phyloP scores from a whole-genome alignment of 2,797 vertebrate genomes.

The Atherinosoma microstoma region DNA sequence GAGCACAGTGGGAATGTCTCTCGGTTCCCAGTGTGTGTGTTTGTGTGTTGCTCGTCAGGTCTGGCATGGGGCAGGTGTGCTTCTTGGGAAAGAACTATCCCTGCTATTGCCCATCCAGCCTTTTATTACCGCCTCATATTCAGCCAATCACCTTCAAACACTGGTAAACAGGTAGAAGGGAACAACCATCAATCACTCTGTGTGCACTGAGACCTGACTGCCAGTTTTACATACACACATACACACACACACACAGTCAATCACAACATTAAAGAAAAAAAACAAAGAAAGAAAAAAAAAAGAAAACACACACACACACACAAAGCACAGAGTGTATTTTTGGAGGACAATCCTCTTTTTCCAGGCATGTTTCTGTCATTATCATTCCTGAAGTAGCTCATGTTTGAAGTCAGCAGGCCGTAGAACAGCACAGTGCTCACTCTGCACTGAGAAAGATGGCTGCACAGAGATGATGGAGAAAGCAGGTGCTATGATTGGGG shows the following conservation, averaged over 20 bases:
- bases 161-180: slow-evolving; percentile 65
- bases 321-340: slow-evolving; percentile 73
- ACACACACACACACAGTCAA: neutral
- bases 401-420: slow-evolving; percentile 84
- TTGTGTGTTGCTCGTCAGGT: slow-evolving; percentile 50
- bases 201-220: slow-evolving; percentile 20
- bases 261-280: slow-evolving; percentile 20
- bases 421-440: slow-evolving; percentile 74
- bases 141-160: slow-evolving; percentile 46
- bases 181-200: slow-evolving; percentile 69
- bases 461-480: slow-evolving; percentile 75
- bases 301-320: slow-evolving; percentile 45
- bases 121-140: slow-evolving; percentile 47
- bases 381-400: slow-evolving; percentile 87
- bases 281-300: neutral
- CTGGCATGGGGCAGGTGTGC: slow-evolving; percentile 80
- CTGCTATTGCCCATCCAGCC: slow-evolving; percentile 55
- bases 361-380: slow-evolving; percentile 87
- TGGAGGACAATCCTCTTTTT: slow-evolving; percentile 77
- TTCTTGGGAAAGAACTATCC: slow-evolving; percentile 63
- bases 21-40: slow-evolving; percentile 43
- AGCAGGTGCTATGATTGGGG: slow-evolving; percentile 78
- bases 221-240: slow-evolving; percentile 39
- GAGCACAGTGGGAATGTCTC: slow-evolving; percentile 81
- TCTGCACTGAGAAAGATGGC: slow-evolving; percentile 68